Base-by-base conservation (phyloP, 2,113 vertebrate species). In the Oreochromis niloticus region DNA sequence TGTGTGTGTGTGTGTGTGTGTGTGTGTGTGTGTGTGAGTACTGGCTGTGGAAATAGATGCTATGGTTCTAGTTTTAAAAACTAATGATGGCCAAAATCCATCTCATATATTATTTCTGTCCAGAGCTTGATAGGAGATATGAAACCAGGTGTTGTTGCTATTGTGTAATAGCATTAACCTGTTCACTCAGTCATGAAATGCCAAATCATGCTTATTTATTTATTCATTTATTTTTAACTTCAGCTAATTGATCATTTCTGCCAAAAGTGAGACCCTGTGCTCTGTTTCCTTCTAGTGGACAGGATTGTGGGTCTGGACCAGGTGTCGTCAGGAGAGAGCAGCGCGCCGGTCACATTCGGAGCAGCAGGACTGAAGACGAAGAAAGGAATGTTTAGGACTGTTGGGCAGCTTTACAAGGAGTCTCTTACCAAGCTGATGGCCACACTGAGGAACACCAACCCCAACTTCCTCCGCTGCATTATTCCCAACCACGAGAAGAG, bases 331-430 rank as follows among this genome's bases (percentile, higher is more conserved):
- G 97, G 95, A 43, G 97, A 98, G 1, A 96, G 90, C 56, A 95
- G 94, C 3, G 96, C 96, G 1, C 96, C 97, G 0, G 96, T 97
- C 14, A 71, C 89, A 1, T 97, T 97, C 5, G 97, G 97, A 24
- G 93, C 95, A 2, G 86, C 96, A 4, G 96, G 96, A 2, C 93
- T 97, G 83, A 97, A 97, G 94, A 97, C 97, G 0, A 97, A 97
- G 96, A 97, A 98, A 17, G 98, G 98, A 55, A 98, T 98, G 97
- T 98, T 98, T 93, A 96, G 98, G 75, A 98, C 98, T 0, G 98
- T 98, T 34, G 97, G 98, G 2, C 98, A 98, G 80, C 97, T 98
- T 17, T 98, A 98, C 92, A 98, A 98, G 91, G 98, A 98, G 88
- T 98, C 97, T 12, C 96, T 98, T 85, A 96, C 97, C 59, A 98